Evolutionary conservation across 2,888 invertebrate species (phyloP).

Genomic region (Lasioglossum figueresi): DNA sequence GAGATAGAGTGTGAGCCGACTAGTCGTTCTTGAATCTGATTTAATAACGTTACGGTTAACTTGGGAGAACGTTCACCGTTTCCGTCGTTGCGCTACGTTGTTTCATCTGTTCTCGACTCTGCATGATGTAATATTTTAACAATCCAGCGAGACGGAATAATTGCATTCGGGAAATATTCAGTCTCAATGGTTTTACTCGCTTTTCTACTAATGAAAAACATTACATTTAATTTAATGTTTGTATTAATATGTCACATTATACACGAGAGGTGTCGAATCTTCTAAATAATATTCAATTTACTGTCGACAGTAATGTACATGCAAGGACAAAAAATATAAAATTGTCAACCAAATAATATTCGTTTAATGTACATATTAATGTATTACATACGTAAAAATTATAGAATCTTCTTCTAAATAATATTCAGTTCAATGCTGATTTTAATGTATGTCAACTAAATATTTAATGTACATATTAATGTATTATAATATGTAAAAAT

Average conservation of each 20-base stretch:
- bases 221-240: not conserved
- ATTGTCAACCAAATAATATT: too few relatives aligned
- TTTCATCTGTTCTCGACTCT: constrained; percentile 1
- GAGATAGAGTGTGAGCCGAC: constrained; percentile 6
- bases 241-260: not conserved
- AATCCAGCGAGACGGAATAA: not conserved
- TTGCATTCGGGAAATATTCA: not conserved
- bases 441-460: too few relatives aligned
- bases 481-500: too few relatives aligned
- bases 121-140: not conserved
- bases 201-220: not conserved
- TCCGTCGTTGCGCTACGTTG: not conserved
- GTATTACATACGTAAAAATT: too few relatives aligned
- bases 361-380: too few relatives aligned
- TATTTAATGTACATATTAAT: too few relatives aligned
- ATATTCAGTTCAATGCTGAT: too few relatives aligned
- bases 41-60: constrained; percentile 24
- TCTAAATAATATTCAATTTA: not conserved
- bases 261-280: not conserved
- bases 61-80: not conserved
- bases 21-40: constrained; percentile 27
- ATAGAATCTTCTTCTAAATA: too few relatives aligned
- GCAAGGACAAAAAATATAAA: too few relatives aligned
- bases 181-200: not conserved
- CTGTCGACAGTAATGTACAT: too few relatives aligned